Conservation (phyloP, 2,888 invertebrate genomes). For the Cetonia aurata region DNA sequence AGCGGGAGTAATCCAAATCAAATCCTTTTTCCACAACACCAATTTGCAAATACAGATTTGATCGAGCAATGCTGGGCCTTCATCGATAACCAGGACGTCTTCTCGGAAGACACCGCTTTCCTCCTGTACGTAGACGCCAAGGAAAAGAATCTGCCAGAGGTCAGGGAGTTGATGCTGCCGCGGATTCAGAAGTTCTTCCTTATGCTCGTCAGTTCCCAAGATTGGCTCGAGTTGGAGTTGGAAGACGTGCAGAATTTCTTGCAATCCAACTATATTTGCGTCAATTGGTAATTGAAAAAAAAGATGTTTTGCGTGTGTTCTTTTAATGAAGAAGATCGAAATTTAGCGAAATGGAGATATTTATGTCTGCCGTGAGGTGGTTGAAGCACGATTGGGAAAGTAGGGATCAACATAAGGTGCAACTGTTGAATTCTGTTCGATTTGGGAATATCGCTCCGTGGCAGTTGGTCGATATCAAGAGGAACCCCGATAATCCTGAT, state of each 20-base stretch:
- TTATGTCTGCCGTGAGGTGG: constrained; percentile 87
- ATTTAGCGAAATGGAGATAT: constrained; percentile 78
- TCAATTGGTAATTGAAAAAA: constrained; percentile 73
- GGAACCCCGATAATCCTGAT: constrained; percentile 80
- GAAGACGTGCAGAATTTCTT: constrained; percentile 78
- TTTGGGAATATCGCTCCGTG: constrained; percentile 85
- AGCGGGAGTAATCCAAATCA: not conserved
- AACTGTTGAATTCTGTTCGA: constrained; percentile 78
- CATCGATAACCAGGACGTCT: constrained; percentile 77
- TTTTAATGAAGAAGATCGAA: not conserved
- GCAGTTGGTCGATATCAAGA: constrained; percentile 83
- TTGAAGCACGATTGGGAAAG: constrained; percentile 78
- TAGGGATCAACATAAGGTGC: constrained; percentile 71
- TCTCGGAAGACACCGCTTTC: constrained; percentile 82
- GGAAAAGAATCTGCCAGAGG: constrained; percentile 69
- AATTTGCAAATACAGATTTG: constrained; percentile 69
- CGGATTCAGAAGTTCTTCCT: constrained; percentile 82
- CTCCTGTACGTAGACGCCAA: constrained; percentile 72
- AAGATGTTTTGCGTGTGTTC: not conserved
- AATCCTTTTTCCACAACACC: not conserved
- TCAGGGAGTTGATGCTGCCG: constrained; percentile 80
- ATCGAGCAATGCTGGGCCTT: constrained; percentile 84
- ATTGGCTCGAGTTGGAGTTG: constrained; percentile 76
- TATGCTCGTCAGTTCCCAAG: constrained; percentile 80
- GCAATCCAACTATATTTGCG: constrained; percentile 79